These are phyloP conservation scores for Amphiprion clarkii DNA, from an alignment of 2,797 vertebrate genomes.

Conservation along the genomic window DNA sequence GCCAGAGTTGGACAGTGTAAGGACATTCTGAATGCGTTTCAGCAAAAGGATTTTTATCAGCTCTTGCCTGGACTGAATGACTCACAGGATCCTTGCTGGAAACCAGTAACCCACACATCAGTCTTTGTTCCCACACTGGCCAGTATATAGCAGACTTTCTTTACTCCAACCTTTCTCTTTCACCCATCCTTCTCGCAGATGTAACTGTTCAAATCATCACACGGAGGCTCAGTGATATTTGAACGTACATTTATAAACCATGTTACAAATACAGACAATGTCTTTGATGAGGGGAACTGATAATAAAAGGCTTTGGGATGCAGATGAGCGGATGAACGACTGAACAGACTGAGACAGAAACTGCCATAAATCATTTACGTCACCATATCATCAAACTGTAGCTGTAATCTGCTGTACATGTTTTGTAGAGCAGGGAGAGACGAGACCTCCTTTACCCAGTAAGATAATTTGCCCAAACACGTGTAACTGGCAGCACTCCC, in stretches of 20 bases:
- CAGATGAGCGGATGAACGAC: slow-evolving; percentile 65
- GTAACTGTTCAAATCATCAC: slow-evolving; percentile 67
- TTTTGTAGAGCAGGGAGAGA: slow-evolving; percentile 75
- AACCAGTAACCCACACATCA: slow-evolving; percentile 76
- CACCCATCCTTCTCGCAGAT: slow-evolving; percentile 64
- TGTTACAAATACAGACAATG: slow-evolving; percentile 61
- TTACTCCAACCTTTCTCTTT: slow-evolving; percentile 69
- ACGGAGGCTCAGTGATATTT: slow-evolving; percentile 59
- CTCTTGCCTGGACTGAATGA: slow-evolving; percentile 69
- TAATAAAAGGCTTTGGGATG: slow-evolving; percentile 51
- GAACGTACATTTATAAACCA: slow-evolving; percentile 62
- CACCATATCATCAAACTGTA: slow-evolving; percentile 79
- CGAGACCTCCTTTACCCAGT: slow-evolving; percentile 67
- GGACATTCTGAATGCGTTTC: slow-evolving; percentile 67
- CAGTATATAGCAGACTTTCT: slow-evolving; percentile 75
- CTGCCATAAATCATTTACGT: slow-evolving; percentile 80
- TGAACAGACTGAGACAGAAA: slow-evolving; percentile 73
- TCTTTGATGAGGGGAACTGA: slow-evolving; percentile 54
- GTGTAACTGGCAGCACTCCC: slow-evolving; percentile 76
- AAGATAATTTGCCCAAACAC: slow-evolving; percentile 72
- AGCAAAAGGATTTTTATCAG: slow-evolving; percentile 72
- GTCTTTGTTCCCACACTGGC: slow-evolving; percentile 78
- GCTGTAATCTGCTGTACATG: slow-evolving; percentile 88
- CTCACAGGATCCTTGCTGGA: slow-evolving; percentile 74
- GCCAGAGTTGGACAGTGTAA: slow-evolving; percentile 60